Percentiles rank a stretch among this genome's conserved stretches.
phyloP scores from a whole-genome alignment of 1,140 invertebrate genomes.

The Hyphantria cunea region DNA sequence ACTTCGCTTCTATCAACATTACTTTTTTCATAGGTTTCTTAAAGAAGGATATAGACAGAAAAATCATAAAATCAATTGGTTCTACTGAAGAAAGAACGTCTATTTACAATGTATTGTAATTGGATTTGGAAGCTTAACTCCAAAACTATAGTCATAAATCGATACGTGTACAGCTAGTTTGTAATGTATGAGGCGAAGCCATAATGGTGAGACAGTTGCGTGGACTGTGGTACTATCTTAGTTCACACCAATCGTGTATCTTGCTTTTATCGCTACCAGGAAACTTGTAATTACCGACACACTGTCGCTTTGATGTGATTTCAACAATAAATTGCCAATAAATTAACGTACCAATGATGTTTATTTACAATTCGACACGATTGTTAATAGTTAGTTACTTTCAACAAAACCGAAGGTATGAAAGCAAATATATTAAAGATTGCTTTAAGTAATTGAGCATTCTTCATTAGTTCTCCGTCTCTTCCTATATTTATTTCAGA shows the following conservation, averaged over 20 bases:
- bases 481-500: no score
- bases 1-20: no score
- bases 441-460: not conserved
- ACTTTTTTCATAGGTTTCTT: no score
- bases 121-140: slow-evolving; percentile 3
- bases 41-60: no score
- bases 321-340: slow-evolving; percentile 36
- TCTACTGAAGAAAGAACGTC: no score
- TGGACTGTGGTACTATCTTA: slow-evolving; percentile 40
- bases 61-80: no score
- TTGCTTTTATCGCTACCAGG: slow-evolving; percentile 60
- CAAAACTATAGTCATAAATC: slow-evolving; percentile 39
- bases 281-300: slow-evolving; percentile 61
- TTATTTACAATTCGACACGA: slow-evolving; percentile 2
- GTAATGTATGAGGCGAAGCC: slow-evolving; percentile 70
- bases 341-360: not conserved
- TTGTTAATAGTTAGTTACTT: slow-evolving; percentile 2
- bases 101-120: not conserved
- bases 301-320: slow-evolving; percentile 48
- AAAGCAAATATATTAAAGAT: slow-evolving; percentile 1
- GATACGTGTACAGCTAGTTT: slow-evolving; percentile 59
- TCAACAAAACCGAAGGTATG: not conserved
- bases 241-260: slow-evolving; percentile 44
- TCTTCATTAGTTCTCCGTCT: no score
- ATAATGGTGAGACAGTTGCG: slow-evolving; percentile 52